Evolutionary conservation across 2,113 vertebrate genomes (phyloP).

Genomic region (Saccopteryx bilineata): DNA sequence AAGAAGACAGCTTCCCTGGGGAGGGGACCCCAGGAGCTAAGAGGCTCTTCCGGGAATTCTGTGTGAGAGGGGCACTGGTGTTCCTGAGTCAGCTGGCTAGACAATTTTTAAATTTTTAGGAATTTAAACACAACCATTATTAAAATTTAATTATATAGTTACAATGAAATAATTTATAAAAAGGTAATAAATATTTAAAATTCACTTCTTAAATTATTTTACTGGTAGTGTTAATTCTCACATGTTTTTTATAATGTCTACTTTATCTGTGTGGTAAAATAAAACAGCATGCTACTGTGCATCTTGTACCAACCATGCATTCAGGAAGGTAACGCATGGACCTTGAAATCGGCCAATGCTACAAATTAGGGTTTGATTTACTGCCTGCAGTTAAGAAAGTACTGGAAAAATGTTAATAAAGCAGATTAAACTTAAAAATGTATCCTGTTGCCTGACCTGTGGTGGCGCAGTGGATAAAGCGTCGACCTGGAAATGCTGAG

Average conservation of each 20-base stretch:
- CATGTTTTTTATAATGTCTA: background rate
- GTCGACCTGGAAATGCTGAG: no score
- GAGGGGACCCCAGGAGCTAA: background rate
- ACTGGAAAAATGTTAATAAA: background rate
- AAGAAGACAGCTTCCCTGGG: background rate
- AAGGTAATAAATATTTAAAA: background rate
- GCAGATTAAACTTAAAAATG: background rate
- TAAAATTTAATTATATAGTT: slow-evolving; percentile 42
- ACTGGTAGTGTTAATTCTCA: background rate
- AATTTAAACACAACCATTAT: slow-evolving; percentile 31
- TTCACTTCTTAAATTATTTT: background rate
- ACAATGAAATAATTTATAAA: slow-evolving; percentile 40
- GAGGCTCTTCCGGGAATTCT: background rate
- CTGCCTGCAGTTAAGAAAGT: background rate
- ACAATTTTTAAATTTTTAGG: background rate
- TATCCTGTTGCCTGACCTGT: no score
- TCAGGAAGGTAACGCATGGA: background rate
- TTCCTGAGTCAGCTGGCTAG: background rate
- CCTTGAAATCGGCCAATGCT: background rate
- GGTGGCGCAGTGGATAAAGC: no score
- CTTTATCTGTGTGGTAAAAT: no score
- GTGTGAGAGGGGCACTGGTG: background rate
- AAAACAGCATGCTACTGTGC: background rate
- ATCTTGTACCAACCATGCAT: background rate
- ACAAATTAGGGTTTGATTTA: background rate